phyloP scores from a whole-genome alignment of 2,113 vertebrate genomes.

The Apeltes quadracus region DNA sequence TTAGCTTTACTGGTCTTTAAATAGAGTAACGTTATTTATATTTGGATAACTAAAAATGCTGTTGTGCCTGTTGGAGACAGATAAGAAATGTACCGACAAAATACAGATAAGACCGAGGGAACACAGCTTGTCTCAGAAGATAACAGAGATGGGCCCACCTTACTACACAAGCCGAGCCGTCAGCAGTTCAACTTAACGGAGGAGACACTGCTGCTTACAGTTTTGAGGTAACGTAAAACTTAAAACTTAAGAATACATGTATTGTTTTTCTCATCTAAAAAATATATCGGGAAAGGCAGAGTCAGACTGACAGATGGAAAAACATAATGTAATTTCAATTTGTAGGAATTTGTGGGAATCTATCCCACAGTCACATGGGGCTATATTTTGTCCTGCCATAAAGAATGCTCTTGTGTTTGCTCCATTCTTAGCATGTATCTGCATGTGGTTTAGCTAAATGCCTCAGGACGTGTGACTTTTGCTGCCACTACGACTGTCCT shows the following conservation, averaged over 20 bases:
- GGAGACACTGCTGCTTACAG: constrained; percentile 18
- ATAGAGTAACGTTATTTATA: neutral
- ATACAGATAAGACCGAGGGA: constrained; percentile 40
- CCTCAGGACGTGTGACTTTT: constrained; percentile 45
- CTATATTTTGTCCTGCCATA: neutral
- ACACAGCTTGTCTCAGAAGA: constrained; percentile 58
- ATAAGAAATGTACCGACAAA: constrained; percentile 51
- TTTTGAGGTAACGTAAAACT: constrained; percentile 64
- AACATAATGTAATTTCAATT: neutral
- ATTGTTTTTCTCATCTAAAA: constrained; percentile 24
- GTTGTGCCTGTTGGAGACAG: constrained; percentile 42
- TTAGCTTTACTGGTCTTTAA: neutral
- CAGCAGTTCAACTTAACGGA: constrained; percentile 33
- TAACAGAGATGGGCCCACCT: constrained; percentile 44
- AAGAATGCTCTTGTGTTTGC: constrained; percentile 15
- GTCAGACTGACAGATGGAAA: neutral
- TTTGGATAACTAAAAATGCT: constrained; percentile 11
- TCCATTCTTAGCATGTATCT: constrained; percentile 11
- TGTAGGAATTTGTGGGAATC: neutral
- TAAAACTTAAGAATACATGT: neutral
- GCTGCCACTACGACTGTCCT: constrained; percentile 53
- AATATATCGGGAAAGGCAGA: neutral
- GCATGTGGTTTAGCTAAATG: constrained; percentile 39
- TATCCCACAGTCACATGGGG: neutral
- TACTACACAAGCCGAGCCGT: constrained; percentile 11